phyloP scores from a whole-genome alignment of 2,113 vertebrate genomes.

The Girardinichthys multiradiatus region DNA sequence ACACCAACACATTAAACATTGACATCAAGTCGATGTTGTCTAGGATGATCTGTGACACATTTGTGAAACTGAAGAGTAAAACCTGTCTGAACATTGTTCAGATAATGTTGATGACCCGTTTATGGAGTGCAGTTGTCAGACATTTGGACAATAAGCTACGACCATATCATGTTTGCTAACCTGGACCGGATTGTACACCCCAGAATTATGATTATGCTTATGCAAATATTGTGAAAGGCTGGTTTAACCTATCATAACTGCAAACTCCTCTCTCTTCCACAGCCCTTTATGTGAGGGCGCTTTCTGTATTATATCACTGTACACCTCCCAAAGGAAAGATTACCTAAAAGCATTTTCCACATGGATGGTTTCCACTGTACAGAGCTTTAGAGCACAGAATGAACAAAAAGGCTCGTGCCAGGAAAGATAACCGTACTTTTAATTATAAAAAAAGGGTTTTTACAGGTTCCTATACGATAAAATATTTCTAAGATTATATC shows the following conservation, averaged over 20 bases:
- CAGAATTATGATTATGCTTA: conserved; percentile 32
- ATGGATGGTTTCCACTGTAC: conserved; percentile 37
- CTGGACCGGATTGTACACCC: conserved; percentile 21
- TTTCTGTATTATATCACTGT: conserved; percentile 52
- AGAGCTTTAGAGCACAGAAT: conserved; percentile 49
- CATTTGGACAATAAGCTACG: conserved; percentile 34
- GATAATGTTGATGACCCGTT: conserved; percentile 55
- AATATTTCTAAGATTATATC: conserved; percentile 44
- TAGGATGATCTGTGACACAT: conserved; percentile 64
- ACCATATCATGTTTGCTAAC: conserved; percentile 40
- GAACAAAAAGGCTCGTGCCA: conserved; percentile 41
- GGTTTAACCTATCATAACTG: conserved; percentile 44
- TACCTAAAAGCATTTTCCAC: conserved; percentile 65
- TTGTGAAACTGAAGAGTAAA: conserved; percentile 53
- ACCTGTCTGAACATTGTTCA: conserved; percentile 51
- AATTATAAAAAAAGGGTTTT: conserved; percentile 32
- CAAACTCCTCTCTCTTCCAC: conserved; percentile 32
- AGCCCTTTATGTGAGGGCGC: conserved; percentile 37
- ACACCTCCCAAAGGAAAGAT: conserved; percentile 60
- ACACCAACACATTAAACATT: conserved; percentile 66
- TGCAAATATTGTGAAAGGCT: conserved; percentile 41
- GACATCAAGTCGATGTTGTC: conserved; percentile 64
- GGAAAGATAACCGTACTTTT: conserved; percentile 46
- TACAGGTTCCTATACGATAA: conserved; percentile 41
- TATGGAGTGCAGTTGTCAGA: conserved; percentile 45